Conservation (phyloP, 2,888 invertebrate species). For the Muscina levida region DNA sequence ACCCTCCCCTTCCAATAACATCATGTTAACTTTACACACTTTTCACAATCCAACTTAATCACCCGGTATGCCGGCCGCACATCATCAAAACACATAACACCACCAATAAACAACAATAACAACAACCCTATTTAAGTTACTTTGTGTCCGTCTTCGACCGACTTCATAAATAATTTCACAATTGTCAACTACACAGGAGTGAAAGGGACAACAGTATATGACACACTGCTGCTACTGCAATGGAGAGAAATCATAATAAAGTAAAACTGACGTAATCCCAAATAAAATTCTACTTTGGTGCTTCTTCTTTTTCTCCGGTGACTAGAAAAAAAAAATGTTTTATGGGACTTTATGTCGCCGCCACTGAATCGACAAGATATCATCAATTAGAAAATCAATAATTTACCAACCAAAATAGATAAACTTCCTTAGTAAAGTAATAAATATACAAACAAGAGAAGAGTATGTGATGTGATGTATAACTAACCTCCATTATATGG, state of each 20-base stretch:
- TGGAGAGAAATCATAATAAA: slow-evolving; percentile 36
- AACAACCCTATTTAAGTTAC: slow-evolving; percentile 47
- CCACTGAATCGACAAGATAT: neutral
- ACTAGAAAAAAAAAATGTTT: too few species aligned
- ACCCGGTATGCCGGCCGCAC: too few species aligned
- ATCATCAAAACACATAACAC: too few species aligned
- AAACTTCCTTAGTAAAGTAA: slow-evolving; percentile 32
- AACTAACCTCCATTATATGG: slow-evolving; percentile 29
- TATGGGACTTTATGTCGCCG: too few species aligned
- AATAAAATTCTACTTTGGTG: slow-evolving; percentile 36
- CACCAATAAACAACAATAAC: slow-evolving; percentile 22
- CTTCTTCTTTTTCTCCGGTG: too few species aligned
- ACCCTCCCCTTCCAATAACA: too few species aligned
- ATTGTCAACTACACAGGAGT: slow-evolving; percentile 28
- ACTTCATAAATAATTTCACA: slow-evolving; percentile 37
- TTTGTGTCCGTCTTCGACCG: slow-evolving; percentile 20
- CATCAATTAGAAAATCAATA: slow-evolving; percentile 12
- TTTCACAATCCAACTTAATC: too few species aligned
- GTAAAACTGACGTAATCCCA: slow-evolving; percentile 68
- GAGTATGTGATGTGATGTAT: neutral
- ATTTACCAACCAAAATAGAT: too few species aligned
- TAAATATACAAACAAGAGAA: neutral
- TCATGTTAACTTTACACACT: too few species aligned
- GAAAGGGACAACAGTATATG: slow-evolving; percentile 54
- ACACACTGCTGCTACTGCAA: too few species aligned